Evolutionary conservation across 2,113 vertebrate species (phyloP), one percentile per base, ranked within the genome.

Genomic region (Callopanchax toddi): DNA sequence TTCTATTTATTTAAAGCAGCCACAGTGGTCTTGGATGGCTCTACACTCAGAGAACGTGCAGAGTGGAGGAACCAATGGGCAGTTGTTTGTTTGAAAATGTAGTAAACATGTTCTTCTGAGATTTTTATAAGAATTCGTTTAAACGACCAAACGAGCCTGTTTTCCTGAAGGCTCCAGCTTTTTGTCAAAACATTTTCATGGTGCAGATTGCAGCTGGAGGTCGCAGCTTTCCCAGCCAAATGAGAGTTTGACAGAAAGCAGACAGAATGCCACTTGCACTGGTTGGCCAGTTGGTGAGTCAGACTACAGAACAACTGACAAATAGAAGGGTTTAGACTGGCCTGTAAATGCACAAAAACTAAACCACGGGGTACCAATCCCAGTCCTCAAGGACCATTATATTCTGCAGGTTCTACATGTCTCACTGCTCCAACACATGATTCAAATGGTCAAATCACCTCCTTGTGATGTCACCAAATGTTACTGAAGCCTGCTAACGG

Each of bases 1-100:
- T 44, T 29, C 39, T 58, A n/a, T 44, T 42, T 18, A 29, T 58
- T 42, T 18, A 13, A 58, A 58, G n/a, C 11, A 43, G 16, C n/a
- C 23, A 32, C 17, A 20, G 17, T n/a, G 17, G 11, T 18, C 25
- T 29, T 44, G 17, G 55, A 43, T 42, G 23, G 40, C 23, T 44
- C 37, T 18, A 11, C 22, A 23, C 5, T 17, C 0, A 29, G 23
- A 25, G 40, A 44, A 44, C 17, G 20, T 29, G 25, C 55, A 26
- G 36, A 12, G 36, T 25, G 15, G 29, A 25, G 21, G 15, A 20
- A 56, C 39, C n/a, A 5, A 18, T 36, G 26, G 40, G 12, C n/a
- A 18, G 20, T 42, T 21, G 25, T 29, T 59, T 1, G n/a, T 59
- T 25, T 44, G n/a, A n/a, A 45, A 32, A 59, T 34, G n/a, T 21